Evolutionary conservation across 2,888 invertebrate genomes (phyloP).

Genomic region (Cerceris rybyensis): DNA sequence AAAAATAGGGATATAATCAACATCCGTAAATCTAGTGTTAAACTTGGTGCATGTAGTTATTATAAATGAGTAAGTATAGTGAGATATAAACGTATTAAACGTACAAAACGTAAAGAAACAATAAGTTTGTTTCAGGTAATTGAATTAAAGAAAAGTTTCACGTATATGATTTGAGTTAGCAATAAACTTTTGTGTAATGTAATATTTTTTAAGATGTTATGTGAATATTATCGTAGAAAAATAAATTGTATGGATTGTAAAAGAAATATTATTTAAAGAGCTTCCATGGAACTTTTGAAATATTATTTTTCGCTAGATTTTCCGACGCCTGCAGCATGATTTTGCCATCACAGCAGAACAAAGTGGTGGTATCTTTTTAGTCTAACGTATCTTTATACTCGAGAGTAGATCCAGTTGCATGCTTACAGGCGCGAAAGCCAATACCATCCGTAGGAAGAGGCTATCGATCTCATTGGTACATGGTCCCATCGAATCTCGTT

Average conservation of each 20-base stretch:
- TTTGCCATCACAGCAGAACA: slow-evolving; percentile 32
- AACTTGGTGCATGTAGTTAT: too few relatives aligned
- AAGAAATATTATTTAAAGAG: not conserved
- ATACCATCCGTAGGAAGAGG: slow-evolving; percentile 60
- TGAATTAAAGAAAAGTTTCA: too few relatives aligned
- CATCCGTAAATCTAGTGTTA: too few relatives aligned
- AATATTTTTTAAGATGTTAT: too few relatives aligned
- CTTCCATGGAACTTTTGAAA: not conserved
- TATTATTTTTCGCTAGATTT: not conserved
- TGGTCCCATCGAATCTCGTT: slow-evolving; percentile 72
- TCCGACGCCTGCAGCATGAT: slow-evolving; percentile 42
- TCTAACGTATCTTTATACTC: slow-evolving; percentile 52
- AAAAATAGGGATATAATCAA: too few relatives aligned
- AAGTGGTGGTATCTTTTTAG: slow-evolving; percentile 51
- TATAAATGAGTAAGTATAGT: too few relatives aligned
- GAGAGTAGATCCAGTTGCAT: slow-evolving; percentile 64
- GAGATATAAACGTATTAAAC: too few relatives aligned
- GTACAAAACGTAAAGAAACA: too few relatives aligned
- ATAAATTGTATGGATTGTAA: not conserved
- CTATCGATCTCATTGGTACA: slow-evolving; percentile 69
- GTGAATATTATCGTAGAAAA: too few relatives aligned
- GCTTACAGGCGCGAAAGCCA: slow-evolving; percentile 65
- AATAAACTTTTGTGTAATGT: too few relatives aligned
- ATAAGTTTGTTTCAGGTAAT: too few relatives aligned
- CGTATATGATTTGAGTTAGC: too few relatives aligned